Evolutionary conservation across 2,888 invertebrate species (phyloP).

Genomic region (Nymphalis polychloros): DNA sequence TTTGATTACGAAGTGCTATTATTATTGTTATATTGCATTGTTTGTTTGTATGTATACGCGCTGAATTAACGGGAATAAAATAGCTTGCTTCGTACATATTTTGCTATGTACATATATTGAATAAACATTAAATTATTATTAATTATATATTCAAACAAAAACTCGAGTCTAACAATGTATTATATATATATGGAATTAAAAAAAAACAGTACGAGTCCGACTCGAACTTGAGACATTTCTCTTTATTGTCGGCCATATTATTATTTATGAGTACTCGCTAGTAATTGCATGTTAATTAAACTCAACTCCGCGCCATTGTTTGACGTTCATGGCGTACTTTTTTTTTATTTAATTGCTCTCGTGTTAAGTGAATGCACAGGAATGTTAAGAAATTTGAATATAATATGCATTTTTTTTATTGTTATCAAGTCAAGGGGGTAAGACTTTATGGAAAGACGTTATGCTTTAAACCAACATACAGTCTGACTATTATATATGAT

Average conservation of each 20-base stretch:
- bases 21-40: too few relatives aligned
- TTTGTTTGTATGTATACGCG: too few relatives aligned
- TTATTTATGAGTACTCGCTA: conserved; percentile 7
- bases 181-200: background rate
- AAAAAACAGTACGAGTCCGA: background rate
- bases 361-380: conserved; percentile 16
- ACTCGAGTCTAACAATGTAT: background rate
- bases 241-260: conserved; percentile 1
- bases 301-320: conserved; percentile 19
- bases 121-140: too few relatives aligned
- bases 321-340: conserved; percentile 11
- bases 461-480: too few relatives aligned
- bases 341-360: conserved; percentile 18
- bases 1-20: too few relatives aligned
- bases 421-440: background rate
- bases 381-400: conserved; percentile 10
- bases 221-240: conserved; percentile 7
- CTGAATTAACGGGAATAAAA: too few relatives aligned
- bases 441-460: too few relatives aligned
- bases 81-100: too few relatives aligned
- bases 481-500: too few relatives aligned
- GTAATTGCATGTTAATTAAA: conserved; percentile 20
- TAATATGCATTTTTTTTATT: conserved; percentile 4
- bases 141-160: too few relatives aligned
- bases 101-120: too few relatives aligned